phyloP scores from a whole-genome alignment of 2,797 vertebrate species.

The Pangasius larnaudii region DNA sequence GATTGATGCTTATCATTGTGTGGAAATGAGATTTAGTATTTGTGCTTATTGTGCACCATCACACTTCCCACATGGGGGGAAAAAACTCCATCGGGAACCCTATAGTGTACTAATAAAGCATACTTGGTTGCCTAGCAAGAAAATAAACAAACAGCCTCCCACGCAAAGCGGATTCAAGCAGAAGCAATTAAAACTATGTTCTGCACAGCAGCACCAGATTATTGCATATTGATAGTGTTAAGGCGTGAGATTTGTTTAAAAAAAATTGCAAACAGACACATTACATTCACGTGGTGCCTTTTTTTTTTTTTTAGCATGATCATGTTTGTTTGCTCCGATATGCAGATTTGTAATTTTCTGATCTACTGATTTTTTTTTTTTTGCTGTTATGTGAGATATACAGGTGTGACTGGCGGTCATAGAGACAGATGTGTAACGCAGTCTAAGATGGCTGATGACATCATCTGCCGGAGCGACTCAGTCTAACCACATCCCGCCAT shows the following conservation, averaged over 20 bases:
- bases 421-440: not conserved
- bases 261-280: not conserved
- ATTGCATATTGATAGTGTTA: not conserved
- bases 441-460: not conserved
- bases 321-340: not conserved
- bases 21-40: constrained; percentile 7
- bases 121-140: constrained; percentile 19
- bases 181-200: constrained; percentile 8
- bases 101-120: not conserved
- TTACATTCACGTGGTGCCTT: not conserved
- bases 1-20: constrained; percentile 2
- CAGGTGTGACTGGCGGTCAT: not conserved
- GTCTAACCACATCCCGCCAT: not conserved
- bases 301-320: not conserved
- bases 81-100: not conserved
- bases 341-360: not conserved
- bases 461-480: not conserved
- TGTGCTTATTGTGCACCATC: constrained; percentile 16
- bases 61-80: not conserved
- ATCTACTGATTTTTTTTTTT: not conserved
- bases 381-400: not conserved
- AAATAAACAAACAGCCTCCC: constrained; percentile 5
- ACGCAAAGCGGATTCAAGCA: not conserved
- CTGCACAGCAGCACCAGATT: constrained; percentile 2
- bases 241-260: not conserved